Evolutionary conservation across 2,113 vertebrate genomes (phyloP).

Genomic region (Eulemur macaco): DNA sequence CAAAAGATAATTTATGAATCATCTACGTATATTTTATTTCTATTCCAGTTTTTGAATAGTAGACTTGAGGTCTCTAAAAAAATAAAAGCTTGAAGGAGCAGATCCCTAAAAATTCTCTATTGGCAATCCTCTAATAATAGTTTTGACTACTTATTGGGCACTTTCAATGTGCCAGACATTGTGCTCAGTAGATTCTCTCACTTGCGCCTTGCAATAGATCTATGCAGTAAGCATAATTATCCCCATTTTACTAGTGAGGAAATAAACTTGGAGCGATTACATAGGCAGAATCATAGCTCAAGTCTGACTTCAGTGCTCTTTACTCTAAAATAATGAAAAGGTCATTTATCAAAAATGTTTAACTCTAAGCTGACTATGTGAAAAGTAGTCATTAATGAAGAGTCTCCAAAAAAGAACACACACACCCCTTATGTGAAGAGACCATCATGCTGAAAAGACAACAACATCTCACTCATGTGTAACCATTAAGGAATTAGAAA

Average conservation of each 20-base stretch:
- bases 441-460: not conserved
- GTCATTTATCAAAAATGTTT: conserved; percentile 12
- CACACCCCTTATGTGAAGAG: not conserved
- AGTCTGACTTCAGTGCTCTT: conserved; percentile 17
- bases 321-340: conserved; percentile 32
- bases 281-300: not conserved
- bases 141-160: conserved; percentile 41
- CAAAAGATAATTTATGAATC: conserved; percentile 42
- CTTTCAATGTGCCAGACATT: not conserved
- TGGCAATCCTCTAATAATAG: not conserved
- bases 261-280: not conserved
- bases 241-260: not conserved
- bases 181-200: conserved; percentile 13
- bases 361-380: not conserved
- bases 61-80: conserved; percentile 32
- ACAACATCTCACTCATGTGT: not conserved
- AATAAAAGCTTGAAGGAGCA: not conserved
- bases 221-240: not conserved
- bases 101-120: conserved; percentile 13
- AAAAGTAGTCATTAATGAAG: not conserved
- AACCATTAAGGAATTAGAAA: conserved; percentile 35
- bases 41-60: conserved; percentile 42
- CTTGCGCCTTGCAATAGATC: not conserved
- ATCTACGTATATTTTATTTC: conserved; percentile 44
- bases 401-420: not conserved